Percentiles rank a stretch among this genome's conserved stretches.
Conservation (phyloP, 1,140 invertebrate genomes). For the Nasonia vitripennis region DNA sequence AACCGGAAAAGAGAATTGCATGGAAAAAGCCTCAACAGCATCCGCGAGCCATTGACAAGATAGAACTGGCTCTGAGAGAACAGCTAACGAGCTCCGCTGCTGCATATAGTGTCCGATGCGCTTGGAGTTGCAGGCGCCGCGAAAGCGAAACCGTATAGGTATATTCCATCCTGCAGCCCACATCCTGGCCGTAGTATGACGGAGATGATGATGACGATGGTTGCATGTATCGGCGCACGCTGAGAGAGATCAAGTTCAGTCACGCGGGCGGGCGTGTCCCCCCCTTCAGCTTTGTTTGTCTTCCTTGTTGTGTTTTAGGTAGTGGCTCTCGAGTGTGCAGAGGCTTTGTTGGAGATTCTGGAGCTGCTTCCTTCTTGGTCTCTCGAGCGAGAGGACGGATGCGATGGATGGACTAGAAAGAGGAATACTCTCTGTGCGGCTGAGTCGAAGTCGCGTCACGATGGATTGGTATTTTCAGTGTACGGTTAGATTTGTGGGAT, state of each 20-base stretch:
- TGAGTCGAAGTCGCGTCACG: neutral
- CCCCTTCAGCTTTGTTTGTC: neutral
- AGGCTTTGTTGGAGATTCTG: neutral
- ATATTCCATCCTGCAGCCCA: constrained; percentile 4
- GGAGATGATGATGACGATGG: neutral
- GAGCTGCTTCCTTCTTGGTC: neutral
- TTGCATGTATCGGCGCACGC: neutral
- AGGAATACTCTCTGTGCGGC: neutral
- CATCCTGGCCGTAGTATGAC: neutral
- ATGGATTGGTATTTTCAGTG: neutral
- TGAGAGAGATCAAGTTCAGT: neutral
- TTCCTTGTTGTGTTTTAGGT: neutral
- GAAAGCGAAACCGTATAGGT: neutral
- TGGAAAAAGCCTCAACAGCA: neutral
- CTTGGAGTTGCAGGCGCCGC: neutral
- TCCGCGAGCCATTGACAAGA: neutral
- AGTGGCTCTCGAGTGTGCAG: neutral
- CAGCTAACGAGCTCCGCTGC: neutral
- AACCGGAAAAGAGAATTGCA: neutral
- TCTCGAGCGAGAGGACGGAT: neutral
- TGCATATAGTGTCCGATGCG: neutral
- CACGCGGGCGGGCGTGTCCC: neutral
- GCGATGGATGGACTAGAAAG: neutral
- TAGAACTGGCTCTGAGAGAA: neutral
- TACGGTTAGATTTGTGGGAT: neutral